Evolutionary conservation across 1,140 invertebrate genomes (phyloP).

Genomic region (Teleopsis dalmanni): DNA sequence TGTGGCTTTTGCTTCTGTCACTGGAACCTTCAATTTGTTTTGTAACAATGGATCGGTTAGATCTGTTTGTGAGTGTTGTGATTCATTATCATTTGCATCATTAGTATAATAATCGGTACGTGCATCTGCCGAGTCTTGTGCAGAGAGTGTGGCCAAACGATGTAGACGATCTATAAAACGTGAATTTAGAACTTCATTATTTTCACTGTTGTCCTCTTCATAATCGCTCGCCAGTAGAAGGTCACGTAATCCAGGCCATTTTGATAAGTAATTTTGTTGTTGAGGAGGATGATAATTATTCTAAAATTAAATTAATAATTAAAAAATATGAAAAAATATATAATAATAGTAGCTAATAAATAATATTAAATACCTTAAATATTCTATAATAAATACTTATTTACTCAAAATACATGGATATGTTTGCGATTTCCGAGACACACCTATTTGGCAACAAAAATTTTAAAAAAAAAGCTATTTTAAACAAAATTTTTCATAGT

Average conservation of each 20-base stretch:
- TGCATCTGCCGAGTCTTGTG: conserved; percentile 1
- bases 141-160: conserved; percentile 17
- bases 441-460: too few species aligned
- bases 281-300: conserved; percentile 6
- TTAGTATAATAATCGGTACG: background rate
- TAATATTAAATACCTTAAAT: too few species aligned
- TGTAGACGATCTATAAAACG: conserved; percentile 23
- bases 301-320: conserved; percentile 3
- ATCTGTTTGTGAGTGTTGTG: background rate
- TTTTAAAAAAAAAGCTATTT: too few species aligned
- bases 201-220: conserved; percentile 10
- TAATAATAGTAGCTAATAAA: too few species aligned
- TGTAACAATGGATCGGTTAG: background rate
- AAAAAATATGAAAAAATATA: too few species aligned
- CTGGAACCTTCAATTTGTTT: background rate
- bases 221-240: conserved; percentile 27
- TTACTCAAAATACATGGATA: too few species aligned
- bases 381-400: too few species aligned
- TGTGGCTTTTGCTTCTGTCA: background rate
- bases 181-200: conserved; percentile 12
- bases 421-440: too few species aligned
- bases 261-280: conserved; percentile 19
- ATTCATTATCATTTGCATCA: conserved; percentile 5
- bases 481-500: too few species aligned
- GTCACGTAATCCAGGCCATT: conserved; percentile 33